Evolutionary conservation across 2,888 invertebrate species (phyloP), one percentile per base, ranked within the genome.

Genomic region (Andrena praecox): DNA sequence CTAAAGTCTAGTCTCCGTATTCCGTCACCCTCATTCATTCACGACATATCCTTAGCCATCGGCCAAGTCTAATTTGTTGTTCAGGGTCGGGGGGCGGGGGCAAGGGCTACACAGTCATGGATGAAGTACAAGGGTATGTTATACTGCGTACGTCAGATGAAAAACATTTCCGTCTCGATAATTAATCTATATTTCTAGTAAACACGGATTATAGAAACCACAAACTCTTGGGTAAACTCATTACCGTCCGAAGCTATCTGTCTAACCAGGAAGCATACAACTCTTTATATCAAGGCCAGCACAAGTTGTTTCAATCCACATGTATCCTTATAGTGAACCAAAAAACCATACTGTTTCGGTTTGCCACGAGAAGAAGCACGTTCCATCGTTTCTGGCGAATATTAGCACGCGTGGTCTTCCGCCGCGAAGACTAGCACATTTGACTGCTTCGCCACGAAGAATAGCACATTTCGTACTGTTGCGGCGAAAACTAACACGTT

Each of bases 51-150:
- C 27, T 75, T 79, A 75, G 64, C 54, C 63, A 4, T 88, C 7
- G 35, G 72, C 20, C 52, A 83, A 80, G 69, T 69, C 73, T 50
- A 79, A 85, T 52, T 70, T 56, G 63, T 62, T 67, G 50, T 29
- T 12, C n/a, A 56, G 63, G 75, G 60, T 27, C 66, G 10, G 63
- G 63, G 56, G 56, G 10, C 62, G 20, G 56, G 56, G 42, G 33
- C 33, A 62, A 76, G 67, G 85, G 67, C 62, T 72, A 60, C 64
- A 56, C 73, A 73, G 29, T 67, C 60, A 33, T 42, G 66, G 66
- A 85, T 72, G 42, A 82, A 80, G 76, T 83, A 76, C 73, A 80
- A 81, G 69, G 67, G 79, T 77, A 80, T 42, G 76, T 60, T 73
- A 77, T 67, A 72, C 74, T 66, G 48, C 54, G 42, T 63, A 86